A percentile compares a stretch with the other conserved stretches of the same genome.
Conservation (phyloP, 2,797 vertebrate genomes). For the Coregonus suidteri region DNA sequence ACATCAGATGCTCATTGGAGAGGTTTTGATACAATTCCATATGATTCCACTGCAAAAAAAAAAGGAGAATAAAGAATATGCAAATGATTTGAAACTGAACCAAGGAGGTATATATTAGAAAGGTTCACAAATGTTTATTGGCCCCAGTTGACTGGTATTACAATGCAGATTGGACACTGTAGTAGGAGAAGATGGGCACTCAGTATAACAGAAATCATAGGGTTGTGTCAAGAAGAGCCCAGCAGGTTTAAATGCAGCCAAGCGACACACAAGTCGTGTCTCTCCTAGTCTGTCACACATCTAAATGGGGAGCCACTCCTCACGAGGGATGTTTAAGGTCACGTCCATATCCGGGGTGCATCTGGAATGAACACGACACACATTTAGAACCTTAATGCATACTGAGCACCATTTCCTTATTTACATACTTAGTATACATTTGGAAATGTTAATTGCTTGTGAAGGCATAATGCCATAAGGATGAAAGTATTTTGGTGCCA, state of each 20-base stretch:
- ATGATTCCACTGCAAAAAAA: background rate
- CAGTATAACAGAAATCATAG: background rate
- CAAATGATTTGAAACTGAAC: background rate
- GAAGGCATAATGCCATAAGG: too few relatives aligned
- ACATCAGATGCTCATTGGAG: background rate
- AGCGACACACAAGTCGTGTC: background rate
- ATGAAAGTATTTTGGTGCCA: too few relatives aligned
- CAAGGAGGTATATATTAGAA: background rate
- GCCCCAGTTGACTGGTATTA: background rate
- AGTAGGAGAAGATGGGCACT: too few relatives aligned
- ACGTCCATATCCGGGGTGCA: conserved; percentile 73
- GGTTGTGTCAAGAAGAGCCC: background rate
- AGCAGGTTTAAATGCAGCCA: too few relatives aligned
- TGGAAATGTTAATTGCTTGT: too few relatives aligned
- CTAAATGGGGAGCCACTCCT: conserved; percentile 64
- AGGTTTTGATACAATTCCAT: background rate
- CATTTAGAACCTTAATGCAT: background rate
- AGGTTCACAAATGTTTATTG: background rate
- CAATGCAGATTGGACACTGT: too few relatives aligned
- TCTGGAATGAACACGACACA: conserved; percentile 43
- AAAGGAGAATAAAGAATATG: too few relatives aligned
- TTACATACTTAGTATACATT: background rate
- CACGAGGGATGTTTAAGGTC: conserved; percentile 57
- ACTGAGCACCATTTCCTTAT: background rate
- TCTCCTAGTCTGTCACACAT: background rate